Evolutionary conservation across 2,113 vertebrate species (phyloP).

Genomic region (Alces alces): DNA sequence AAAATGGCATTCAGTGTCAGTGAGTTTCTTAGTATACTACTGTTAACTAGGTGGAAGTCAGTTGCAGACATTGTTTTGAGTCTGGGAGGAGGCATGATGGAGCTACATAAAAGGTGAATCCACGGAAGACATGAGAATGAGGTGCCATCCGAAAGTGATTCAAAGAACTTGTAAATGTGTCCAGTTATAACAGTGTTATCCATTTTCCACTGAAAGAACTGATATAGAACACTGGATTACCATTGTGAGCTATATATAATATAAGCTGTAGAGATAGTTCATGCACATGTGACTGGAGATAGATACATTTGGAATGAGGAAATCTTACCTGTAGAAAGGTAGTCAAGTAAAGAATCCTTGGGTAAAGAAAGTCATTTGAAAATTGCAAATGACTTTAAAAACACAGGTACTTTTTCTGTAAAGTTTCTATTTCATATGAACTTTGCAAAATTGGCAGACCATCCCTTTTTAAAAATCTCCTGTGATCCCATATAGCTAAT

Average conservation of each 20-base stretch:
- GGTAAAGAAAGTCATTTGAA: conserved; percentile 40
- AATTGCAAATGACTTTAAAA: conserved; percentile 43
- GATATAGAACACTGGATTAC: not conserved
- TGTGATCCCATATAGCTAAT: not conserved
- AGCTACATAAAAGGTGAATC: not conserved
- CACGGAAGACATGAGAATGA: not conserved
- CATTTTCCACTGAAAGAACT: not conserved
- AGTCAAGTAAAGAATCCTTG: not conserved
- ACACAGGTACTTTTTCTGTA: conserved; percentile 6
- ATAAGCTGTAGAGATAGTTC: not conserved
- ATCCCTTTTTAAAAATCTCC: not conserved
- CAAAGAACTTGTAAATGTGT: not conserved
- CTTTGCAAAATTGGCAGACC: conserved; percentile 1
- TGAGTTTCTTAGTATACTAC: not conserved
- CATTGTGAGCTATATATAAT: not conserved
- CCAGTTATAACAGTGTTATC: not conserved
- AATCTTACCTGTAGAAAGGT: not conserved
- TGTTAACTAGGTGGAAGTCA: not conserved
- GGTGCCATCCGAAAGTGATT: not conserved
- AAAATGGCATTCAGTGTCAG: not conserved
- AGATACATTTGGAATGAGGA: not conserved
- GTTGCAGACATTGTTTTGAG: not conserved
- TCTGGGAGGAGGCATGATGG: not conserved
- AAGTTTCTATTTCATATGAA: conserved; percentile 43
- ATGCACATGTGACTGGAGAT: not conserved